phyloP scores from a whole-genome alignment of 35 echinoderm and acorn worm genomes.

The Hemicentrotus pulcherrimus region DNA sequence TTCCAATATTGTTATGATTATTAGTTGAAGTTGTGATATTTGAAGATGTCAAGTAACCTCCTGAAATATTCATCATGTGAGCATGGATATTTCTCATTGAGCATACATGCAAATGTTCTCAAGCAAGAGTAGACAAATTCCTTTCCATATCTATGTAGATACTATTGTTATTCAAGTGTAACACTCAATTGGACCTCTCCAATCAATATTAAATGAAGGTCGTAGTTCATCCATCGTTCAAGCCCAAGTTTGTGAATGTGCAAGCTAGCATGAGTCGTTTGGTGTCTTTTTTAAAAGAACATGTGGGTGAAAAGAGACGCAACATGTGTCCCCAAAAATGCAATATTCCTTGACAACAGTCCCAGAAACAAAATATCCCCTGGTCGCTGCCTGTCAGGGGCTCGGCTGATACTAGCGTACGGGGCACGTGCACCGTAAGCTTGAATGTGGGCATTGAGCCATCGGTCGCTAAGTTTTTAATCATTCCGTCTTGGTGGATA shows the following conservation, averaged over 20 bases:
- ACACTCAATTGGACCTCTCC: too few relatives aligned
- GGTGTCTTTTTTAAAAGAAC: neutral
- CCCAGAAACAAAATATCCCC: slow-evolving; percentile 10
- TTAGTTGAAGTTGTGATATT: too few relatives aligned
- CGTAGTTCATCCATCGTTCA: too few relatives aligned
- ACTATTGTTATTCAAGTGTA: too few relatives aligned
- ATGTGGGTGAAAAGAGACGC: neutral
- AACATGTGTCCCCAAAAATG: neutral
- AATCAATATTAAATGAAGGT: too few relatives aligned
- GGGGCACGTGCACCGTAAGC: neutral
- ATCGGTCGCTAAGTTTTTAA: neutral
- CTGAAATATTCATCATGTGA: too few relatives aligned
- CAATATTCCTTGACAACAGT: neutral
- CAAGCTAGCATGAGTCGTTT: neutral
- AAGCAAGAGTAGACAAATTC: too few relatives aligned
- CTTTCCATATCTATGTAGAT: too few relatives aligned
- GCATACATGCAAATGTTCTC: too few relatives aligned
- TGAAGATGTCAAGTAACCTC: too few relatives aligned
- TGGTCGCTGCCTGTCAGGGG: neutral
- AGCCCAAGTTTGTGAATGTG: neutral
- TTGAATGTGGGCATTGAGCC: neutral
- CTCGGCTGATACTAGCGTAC: neutral
- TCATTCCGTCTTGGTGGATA: neutral
- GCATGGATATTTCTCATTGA: too few relatives aligned
- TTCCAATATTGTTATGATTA: too few relatives aligned